These are phyloP conservation scores for Dryocosmus kuriphilus DNA, from an alignment of 2,888 invertebrate species.

Conservation along the genomic window DNA sequence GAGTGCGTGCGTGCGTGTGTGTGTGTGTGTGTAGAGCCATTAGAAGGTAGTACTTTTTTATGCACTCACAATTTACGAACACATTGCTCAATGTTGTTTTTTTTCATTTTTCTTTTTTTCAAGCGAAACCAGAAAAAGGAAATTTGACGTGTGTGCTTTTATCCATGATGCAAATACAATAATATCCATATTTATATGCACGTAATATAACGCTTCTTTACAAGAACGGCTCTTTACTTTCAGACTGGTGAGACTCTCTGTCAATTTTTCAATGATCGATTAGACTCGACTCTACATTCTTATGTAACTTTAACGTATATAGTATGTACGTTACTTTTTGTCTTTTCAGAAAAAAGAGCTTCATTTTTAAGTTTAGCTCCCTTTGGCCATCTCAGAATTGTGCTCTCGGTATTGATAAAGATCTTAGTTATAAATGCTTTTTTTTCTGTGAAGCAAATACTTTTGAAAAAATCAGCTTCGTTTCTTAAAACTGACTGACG, in stretches of 20 bases:
- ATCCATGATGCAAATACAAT: constrained; percentile 26
- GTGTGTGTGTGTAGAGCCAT: constrained; percentile 35
- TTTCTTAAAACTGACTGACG: constrained; percentile 35
- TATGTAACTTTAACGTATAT: not conserved
- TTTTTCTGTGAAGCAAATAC: constrained; percentile 5
- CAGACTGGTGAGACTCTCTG: constrained; percentile 2
- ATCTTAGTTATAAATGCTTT: constrained; percentile 13
- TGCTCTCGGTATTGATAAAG: not conserved
- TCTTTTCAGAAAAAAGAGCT: not conserved
- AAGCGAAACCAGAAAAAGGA: constrained; percentile 26
- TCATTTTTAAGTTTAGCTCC: not conserved
- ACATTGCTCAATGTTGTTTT: constrained; percentile 50
- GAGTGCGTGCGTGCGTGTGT: constrained; percentile 14
- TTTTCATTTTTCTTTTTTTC: constrained; percentile 40
- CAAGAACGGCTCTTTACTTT: constrained; percentile 28
- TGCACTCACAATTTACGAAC: constrained; percentile 32
- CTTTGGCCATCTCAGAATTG: constrained; percentile 10
- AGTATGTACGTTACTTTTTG: not conserved
- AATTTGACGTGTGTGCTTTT: constrained; percentile 14
- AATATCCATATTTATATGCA: constrained; percentile 28
- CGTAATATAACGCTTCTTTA: constrained; percentile 25
- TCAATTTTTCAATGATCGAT: not conserved
- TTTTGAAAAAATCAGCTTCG: constrained; percentile 13
- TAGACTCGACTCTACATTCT: not conserved
- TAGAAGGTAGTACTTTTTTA: constrained; percentile 26